Evolutionary conservation across 2,797 vertebrate genomes (phyloP).

Genomic region (Cercopithecus neglectus): DNA sequence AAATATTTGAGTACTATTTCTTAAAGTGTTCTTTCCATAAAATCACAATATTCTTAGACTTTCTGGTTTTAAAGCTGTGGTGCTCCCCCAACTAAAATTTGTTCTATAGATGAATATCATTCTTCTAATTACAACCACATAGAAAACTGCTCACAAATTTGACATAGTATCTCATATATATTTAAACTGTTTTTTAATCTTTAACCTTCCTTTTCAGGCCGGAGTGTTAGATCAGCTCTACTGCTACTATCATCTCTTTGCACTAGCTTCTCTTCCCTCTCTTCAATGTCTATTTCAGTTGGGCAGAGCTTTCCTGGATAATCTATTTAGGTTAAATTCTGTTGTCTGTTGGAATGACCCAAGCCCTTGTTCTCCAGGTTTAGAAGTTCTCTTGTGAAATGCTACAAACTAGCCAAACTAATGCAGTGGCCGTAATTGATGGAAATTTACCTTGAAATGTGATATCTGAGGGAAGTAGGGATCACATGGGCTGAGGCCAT

Average conservation of each 20-base stretch:
- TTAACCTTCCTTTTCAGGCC: background rate
- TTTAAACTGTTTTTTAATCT: background rate
- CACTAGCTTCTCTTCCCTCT: background rate
- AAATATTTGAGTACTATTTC: background rate
- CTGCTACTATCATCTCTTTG: background rate
- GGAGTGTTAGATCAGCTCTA: background rate
- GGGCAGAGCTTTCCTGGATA: background rate
- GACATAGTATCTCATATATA: background rate
- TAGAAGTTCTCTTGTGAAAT: background rate
- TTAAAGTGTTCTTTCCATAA: background rate
- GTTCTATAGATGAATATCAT: background rate
- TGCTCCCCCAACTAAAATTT: background rate
- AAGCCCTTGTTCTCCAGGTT: background rate
- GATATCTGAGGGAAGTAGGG: background rate
- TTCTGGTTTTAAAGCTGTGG: slow-evolving; percentile 16
- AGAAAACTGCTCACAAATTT: background rate
- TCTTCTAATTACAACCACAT: background rate
- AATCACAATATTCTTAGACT: background rate
- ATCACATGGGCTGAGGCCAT: background rate
- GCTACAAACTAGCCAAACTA: background rate
- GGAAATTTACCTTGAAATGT: background rate
- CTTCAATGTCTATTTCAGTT: background rate
- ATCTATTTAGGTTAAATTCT: background rate
- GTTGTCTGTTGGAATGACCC: background rate
- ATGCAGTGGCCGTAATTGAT: too few relatives aligned